phyloP scores from a whole-genome alignment of 2,113 vertebrate genomes.

The Petroica traversi region DNA sequence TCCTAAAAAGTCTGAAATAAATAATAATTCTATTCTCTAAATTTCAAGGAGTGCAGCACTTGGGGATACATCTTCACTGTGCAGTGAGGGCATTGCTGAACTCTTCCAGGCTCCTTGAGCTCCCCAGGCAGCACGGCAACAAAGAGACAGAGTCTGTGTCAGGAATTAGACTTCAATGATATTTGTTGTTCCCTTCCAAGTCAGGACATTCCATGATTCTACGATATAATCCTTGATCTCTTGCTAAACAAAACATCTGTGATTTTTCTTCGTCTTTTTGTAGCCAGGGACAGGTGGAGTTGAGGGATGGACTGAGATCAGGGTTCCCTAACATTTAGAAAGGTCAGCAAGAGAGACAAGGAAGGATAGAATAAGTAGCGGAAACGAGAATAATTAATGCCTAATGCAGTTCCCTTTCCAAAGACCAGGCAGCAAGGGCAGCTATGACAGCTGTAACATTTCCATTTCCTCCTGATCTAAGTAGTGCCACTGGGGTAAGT shows the following conservation, averaged over 20 bases:
- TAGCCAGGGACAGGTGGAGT: background rate
- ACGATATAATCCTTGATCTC: background rate
- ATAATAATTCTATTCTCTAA: background rate
- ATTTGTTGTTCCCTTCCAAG: background rate
- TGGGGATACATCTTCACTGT: background rate
- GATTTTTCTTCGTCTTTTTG: background rate
- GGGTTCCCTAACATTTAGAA: slow-evolving; percentile 32
- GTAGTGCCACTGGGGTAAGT: slow-evolving; percentile 31
- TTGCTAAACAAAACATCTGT: background rate
- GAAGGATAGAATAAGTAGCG: background rate
- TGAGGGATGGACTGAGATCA: background rate
- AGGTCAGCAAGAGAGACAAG: slow-evolving; percentile 5
- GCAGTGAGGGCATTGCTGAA: background rate
- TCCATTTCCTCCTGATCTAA: slow-evolving; percentile 52
- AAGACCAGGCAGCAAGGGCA: slow-evolving; percentile 56
- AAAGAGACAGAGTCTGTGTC: background rate
- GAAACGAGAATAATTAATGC: slow-evolving; percentile 56
- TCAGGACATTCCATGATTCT: background rate
- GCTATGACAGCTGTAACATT: slow-evolving; percentile 60
- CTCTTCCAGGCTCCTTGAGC: background rate
- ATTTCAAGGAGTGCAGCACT: background rate
- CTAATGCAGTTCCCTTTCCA: slow-evolving; percentile 28
- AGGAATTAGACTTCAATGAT: background rate
- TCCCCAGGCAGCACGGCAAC: fast-evolving
- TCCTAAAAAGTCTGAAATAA: background rate